phyloP scores from a whole-genome alignment of 2,113 vertebrate genomes.

The Oreochromis spilurus region DNA sequence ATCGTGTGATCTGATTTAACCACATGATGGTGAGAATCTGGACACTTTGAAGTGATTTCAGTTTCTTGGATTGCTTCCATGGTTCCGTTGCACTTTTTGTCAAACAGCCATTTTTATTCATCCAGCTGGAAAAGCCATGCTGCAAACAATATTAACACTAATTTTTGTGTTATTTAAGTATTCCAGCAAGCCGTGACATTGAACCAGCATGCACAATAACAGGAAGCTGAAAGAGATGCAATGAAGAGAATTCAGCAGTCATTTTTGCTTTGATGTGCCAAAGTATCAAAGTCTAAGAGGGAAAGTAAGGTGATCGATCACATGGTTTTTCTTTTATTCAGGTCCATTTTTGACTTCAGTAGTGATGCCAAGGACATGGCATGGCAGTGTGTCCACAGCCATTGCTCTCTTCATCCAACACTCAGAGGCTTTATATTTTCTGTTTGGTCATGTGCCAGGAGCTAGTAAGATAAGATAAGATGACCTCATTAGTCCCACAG shows the following conservation, averaged over 20 bases:
- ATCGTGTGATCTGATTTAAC: neutral
- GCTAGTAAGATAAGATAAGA: too few relatives aligned
- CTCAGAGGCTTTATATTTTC: neutral
- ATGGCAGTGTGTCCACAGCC: neutral
- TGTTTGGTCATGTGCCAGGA: neutral
- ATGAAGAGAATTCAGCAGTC: neutral
- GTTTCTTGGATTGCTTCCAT: neutral
- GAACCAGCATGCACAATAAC: neutral
- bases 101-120: neutral
- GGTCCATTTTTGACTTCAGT: neutral
- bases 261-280: neutral
- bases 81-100: neutral
- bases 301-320: neutral
- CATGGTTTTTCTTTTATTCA: neutral
- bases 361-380: neutral
- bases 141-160: neutral
- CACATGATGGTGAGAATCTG: neutral
- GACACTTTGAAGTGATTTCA: neutral
- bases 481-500: too few relatives aligned
- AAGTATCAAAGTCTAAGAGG: neutral
- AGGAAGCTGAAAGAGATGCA: neutral
- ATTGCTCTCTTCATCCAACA: neutral
- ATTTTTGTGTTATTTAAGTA: neutral
- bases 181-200: neutral
- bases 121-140: neutral